Evolutionary conservation across 2,797 vertebrate genomes (phyloP).

Genomic region (Calcarius lapponicus): DNA sequence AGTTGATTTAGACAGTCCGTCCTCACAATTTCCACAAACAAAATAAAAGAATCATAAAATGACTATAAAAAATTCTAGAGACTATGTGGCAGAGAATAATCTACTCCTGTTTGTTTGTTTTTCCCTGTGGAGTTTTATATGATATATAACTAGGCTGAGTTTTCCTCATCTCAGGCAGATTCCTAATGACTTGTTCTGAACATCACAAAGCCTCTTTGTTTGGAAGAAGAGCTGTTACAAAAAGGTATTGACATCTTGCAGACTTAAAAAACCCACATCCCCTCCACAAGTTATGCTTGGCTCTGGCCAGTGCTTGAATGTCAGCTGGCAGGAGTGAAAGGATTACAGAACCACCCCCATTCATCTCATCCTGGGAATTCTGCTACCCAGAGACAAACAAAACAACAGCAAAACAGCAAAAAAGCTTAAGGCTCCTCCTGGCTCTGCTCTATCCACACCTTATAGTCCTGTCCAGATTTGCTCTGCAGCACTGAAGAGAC

Average conservation of each 20-base stretch:
- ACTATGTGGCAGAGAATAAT: background rate
- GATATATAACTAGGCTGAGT: background rate
- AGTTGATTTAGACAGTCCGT: background rate
- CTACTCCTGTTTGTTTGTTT: background rate
- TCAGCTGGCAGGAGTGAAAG: background rate
- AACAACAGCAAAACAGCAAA: background rate
- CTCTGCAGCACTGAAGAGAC: constrained; percentile 93
- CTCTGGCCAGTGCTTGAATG: background rate
- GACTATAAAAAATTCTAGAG: background rate
- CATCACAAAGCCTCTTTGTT: background rate
- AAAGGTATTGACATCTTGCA: background rate
- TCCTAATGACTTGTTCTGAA: background rate
- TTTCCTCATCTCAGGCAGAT: background rate
- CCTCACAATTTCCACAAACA: background rate
- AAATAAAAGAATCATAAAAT: background rate
- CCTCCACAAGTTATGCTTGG: background rate
- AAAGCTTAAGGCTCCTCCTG: background rate
- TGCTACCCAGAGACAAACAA: background rate
- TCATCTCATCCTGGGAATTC: background rate
- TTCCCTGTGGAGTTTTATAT: background rate
- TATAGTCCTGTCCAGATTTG: constrained; percentile 90
- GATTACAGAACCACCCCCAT: background rate
- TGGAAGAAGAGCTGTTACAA: background rate
- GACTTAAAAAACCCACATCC: background rate
- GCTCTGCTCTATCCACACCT: constrained; percentile 75